Base-by-base conservation (phyloP, 2,888 invertebrate genomes). In the Napeogenes inachia region DNA sequence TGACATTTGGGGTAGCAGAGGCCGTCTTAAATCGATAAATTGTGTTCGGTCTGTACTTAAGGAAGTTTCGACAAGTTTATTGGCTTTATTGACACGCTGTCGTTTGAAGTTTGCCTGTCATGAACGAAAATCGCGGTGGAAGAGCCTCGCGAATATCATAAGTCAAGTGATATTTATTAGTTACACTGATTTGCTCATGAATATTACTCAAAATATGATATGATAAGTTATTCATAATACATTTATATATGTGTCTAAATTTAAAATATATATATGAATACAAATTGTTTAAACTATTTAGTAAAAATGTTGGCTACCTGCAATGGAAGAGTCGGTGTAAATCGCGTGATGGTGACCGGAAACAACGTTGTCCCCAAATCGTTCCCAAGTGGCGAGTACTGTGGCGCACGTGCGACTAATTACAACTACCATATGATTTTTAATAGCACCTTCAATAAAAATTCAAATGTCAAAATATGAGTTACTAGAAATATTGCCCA, bases 1-100 rank as follows among this genome's bases (percentile, higher is more conserved):
- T 86, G 88, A 87, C 84, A 80, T 85, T 84, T 84, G 76, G 87
- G 87, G 87, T 87, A 85, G 85, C 79, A 82, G 79, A 85, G 83
- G 81, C 77, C 79, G 76, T 69, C 81, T 82, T 78, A 81, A 87
- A 88, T 88, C 88, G 82, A 87, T 88, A 88, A 83, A 86, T 80
- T 85, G 83, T 82, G 81, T 85, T 86, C 78, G 75, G 76, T 71
- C 75, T 77, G 81, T 85, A 83, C 86, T 86, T 87, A 85, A 79
- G 77, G 81, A 85, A 87, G 79, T 87, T 86, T 70, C 71, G 78
- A 79, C 74, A 75, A 81, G 74, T 84, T 82, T 85, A 87, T 86
- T 85, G 84, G 81, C 78, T 84, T 83, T 82, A 87, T 87, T 87
- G 87, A 85, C 85, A 79, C 69, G 68, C 73, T 80, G 84, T 81